Conservation (phyloP, 2,113 vertebrate genomes). For the Leiothrix lutea region DNA sequence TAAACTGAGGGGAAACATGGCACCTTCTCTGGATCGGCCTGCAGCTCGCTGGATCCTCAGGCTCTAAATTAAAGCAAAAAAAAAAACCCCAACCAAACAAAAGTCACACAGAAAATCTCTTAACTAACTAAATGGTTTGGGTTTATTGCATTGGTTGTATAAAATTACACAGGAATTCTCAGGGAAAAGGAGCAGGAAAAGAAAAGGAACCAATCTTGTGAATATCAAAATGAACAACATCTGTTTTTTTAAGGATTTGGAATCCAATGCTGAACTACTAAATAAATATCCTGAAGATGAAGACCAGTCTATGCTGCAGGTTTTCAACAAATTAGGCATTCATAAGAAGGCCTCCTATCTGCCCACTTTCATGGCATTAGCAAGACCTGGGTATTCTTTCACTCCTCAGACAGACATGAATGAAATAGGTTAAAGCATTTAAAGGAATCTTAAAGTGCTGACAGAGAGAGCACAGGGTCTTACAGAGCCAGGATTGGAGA, state of each 20-base stretch:
- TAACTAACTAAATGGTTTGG: not conserved
- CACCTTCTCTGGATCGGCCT: constrained; percentile 75
- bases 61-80: constrained; percentile 62
- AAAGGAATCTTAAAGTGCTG: not conserved
- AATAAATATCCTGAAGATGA: not conserved
- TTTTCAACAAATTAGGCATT: not conserved
- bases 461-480: not conserved
- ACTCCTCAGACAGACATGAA: not conserved
- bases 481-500: not conserved
- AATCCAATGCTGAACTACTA: not conserved
- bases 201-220: not conserved
- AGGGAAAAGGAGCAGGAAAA: not conserved
- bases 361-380: not conserved
- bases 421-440: not conserved
- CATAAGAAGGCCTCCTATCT: not conserved
- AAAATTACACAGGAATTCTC: not conserved
- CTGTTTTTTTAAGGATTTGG: not conserved
- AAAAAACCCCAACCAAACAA: not conserved
- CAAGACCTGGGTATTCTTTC: not conserved
- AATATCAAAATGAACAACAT: not conserved
- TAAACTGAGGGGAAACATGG: constrained; percentile 82
- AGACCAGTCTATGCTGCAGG: not conserved
- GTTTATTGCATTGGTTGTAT: not conserved
- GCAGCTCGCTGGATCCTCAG: constrained; percentile 81
- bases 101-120: not conserved